Evolutionary conservation across 1,140 invertebrate genomes (phyloP).

Genomic region (Drosophila pallidifrons): DNA sequence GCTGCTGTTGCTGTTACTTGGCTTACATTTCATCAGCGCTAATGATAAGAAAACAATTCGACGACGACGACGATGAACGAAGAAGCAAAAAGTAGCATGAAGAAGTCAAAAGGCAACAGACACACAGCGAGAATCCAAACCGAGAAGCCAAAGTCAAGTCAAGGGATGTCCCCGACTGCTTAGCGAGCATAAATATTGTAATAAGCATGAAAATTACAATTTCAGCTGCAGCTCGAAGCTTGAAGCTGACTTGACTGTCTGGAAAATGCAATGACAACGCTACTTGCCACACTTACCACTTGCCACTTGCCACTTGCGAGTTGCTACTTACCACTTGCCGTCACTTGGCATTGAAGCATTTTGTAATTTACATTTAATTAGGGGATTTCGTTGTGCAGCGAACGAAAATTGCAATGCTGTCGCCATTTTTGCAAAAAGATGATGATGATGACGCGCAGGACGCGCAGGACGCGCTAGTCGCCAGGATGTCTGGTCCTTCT

Average conservation of each 20-base stretch:
- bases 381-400: conserved; percentile 62
- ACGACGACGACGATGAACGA: conserved; percentile 20
- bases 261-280: conserved; percentile 39
- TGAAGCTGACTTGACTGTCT: conserved; percentile 39
- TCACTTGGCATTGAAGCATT: conserved; percentile 61
- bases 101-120: conserved; percentile 45
- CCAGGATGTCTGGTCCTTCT: conserved; percentile 33
- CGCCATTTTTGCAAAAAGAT: neutral
- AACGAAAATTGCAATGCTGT: conserved; percentile 37
- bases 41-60: conserved; percentile 70
- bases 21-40: conserved; percentile 64
- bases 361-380: conserved; percentile 79
- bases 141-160: conserved; percentile 27
- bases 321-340: conserved; percentile 37
- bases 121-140: neutral
- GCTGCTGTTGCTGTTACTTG: conserved; percentile 23
- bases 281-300: conserved; percentile 37
- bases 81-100: conserved; percentile 2
- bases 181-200: conserved; percentile 70
- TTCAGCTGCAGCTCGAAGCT: conserved; percentile 46
- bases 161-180: conserved; percentile 44
- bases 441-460: neutral
- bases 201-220: conserved; percentile 76
- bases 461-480: conserved; percentile 6
- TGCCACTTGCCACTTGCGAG: conserved; percentile 32